Evolutionary conservation across 35 echinoderm and acorn worm species (phyloP), one percentile per base, ranked within the genome.

Genomic region (Ptychodera flava): DNA sequence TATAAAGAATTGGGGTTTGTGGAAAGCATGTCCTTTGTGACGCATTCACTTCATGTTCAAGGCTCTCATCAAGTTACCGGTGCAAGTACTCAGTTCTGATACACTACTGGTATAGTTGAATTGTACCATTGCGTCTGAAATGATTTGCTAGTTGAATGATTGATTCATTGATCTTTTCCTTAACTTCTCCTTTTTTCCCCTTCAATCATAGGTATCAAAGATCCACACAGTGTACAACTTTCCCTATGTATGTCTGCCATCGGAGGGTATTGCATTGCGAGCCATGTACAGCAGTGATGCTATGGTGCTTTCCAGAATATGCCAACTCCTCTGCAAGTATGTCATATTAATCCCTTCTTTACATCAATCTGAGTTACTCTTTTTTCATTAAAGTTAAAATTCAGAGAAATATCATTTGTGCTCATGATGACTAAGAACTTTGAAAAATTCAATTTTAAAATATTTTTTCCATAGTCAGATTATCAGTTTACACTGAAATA

Each of bases 281-380:
- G 91, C 95, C n/a, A 28, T 97, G 76, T 88, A 93, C 78, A 81
- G 86, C 14, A 87, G 76, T 28, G 90, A 93, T 35, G 83, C 89
- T 16, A 82, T 93, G 31, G 83, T 80, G 0, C 86, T 90, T 29
- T 93, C 91, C 0, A 81, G 95, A 34, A 77, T 97, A 52, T 97
- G 95, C 83, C 83, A 93, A 53, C 87, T 97, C n/a, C 83, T 97
- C 32, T 89, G 89, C 80, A 88, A 91, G 95, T 93, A 84, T 83
- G 95, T 92, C 31, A n/a, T n/a, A n/a, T n/a, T n/a, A n/a, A n/a
- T n/a, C n/a, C n/a, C n/a, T n/a, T n/a, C n/a, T n/a, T n/a, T n/a
- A n/a, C n/a, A n/a, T n/a, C n/a, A n/a, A n/a, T n/a, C n/a, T n/a
- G n/a, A n/a, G n/a, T n/a, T n/a, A n/a, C n/a, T n/a, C n/a, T n/a